A percentile compares a stretch with the other conserved stretches of the same genome.
These are phyloP conservation scores for Trematocara zebra DNA, from an alignment of 2,113 vertebrate genomes.

Conservation along the genomic window DNA sequence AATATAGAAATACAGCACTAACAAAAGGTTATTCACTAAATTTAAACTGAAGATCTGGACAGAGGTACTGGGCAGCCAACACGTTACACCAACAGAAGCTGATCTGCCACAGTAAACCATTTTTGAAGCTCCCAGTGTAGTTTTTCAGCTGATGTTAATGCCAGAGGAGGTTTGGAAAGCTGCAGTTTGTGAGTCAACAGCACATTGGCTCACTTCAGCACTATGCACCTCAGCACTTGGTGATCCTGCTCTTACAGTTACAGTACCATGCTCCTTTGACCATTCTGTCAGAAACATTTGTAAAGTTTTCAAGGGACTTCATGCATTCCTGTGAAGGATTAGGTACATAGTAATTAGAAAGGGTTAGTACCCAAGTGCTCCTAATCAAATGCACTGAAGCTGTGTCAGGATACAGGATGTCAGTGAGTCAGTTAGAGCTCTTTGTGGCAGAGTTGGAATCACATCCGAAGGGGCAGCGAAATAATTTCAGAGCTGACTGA, in stretches of 20 bases:
- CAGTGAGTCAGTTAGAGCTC: not conserved
- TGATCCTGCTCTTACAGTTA: not conserved
- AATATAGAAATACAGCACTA: not conserved
- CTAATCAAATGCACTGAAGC: not conserved
- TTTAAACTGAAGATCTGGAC: not conserved
- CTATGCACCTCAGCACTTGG: not conserved
- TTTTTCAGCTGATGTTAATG: not conserved
- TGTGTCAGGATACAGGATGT: not conserved
- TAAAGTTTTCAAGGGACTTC: not conserved
- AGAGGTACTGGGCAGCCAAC: not conserved
- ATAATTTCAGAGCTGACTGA: not conserved
- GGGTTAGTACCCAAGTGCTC: not conserved
- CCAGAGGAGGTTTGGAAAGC: not conserved
- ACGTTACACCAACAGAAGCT: not conserved
- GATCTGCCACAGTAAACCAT: not conserved
- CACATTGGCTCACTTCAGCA: not conserved
- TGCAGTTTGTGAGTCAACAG: not conserved
- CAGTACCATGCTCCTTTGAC: not conserved
- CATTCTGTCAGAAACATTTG: not conserved
- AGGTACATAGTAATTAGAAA: not conserved
- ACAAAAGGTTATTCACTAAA: not conserved
- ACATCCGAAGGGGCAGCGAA: not conserved
- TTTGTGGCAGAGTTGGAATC: not conserved
- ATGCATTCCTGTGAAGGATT: not conserved
- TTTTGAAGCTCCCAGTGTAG: not conserved